Percentiles rank a stretch among this genome's conserved stretches.
These are phyloP conservation scores for Drosophila flavopinicola DNA, from an alignment of 2,888 invertebrate species.

Conservation along the genomic window DNA sequence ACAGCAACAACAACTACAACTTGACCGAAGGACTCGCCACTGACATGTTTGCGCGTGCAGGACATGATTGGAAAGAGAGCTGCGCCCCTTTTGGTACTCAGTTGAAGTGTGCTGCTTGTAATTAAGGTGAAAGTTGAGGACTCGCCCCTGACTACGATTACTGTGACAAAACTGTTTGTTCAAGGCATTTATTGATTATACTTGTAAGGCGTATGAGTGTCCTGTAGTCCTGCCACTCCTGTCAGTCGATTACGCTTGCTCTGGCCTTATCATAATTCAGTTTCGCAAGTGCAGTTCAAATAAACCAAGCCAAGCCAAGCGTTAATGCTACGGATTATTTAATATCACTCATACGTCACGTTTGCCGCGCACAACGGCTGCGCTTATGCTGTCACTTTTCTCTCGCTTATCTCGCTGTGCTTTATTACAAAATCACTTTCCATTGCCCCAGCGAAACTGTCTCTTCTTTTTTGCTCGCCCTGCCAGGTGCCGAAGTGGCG, in stretches of 20 bases:
- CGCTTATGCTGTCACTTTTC: conserved; percentile 34
- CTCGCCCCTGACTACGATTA: conserved; percentile 9
- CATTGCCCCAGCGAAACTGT: conserved; percentile 15
- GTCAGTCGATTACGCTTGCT: conserved; percentile 19
- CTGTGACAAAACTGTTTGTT: conserved; percentile 10
- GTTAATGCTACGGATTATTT: conserved; percentile 57
- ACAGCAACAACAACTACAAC: too few relatives aligned
- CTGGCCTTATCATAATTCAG: conserved; percentile 38
- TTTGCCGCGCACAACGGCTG: conserved; percentile 24
- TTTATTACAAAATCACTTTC: conserved; percentile 66
- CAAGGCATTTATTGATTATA: conserved; percentile 35
- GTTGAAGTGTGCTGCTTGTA: conserved; percentile 15
- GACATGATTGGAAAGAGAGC: not conserved
- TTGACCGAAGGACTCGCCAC: conserved; percentile 10
- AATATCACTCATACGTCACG: conserved; percentile 64
- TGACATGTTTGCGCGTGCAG: conserved; percentile 23
- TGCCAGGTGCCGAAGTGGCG: conserved; percentile 41
- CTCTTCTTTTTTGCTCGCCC: conserved; percentile 14
- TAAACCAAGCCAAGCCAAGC: conserved; percentile 27
- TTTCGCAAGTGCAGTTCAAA: conserved; percentile 47
- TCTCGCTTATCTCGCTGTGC: conserved; percentile 46
- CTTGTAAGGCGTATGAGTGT: not conserved
- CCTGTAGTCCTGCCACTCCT: not conserved
- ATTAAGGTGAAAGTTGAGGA: conserved; percentile 54
- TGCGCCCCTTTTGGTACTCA: not conserved